Evolutionary conservation across 2,113 vertebrate genomes (phyloP).

Genomic region (Perca schrenkii): DNA sequence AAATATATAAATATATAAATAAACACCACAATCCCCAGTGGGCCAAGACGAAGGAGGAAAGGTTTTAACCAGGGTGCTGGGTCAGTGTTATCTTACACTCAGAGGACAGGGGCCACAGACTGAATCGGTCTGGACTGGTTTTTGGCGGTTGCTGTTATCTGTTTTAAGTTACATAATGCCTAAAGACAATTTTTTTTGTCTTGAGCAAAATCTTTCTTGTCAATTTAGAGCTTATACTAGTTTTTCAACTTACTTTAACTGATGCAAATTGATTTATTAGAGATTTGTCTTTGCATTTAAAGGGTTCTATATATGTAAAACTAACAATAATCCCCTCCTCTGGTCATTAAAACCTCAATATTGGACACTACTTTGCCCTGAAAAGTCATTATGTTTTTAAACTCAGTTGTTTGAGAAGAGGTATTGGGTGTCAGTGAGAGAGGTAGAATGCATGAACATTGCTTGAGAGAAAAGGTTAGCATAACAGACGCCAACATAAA

Average conservation of each 20-base stretch:
- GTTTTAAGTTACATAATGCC: not conserved
- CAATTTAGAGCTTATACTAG: not conserved
- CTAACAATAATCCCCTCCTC: not conserved
- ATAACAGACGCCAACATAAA: slow-evolving; percentile 15
- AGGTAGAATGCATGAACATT: not conserved
- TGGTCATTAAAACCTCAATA: not conserved
- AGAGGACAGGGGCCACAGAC: not conserved
- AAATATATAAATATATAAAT: too few species aligned
- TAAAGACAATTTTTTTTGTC: not conserved
- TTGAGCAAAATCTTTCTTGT: not conserved
- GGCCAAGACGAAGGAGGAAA: not conserved
- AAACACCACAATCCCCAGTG: too few species aligned
- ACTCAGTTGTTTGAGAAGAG: not conserved
- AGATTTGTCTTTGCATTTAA: not conserved
- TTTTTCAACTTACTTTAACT: not conserved
- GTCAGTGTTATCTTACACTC: slow-evolving; percentile 50
- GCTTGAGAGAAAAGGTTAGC: not conserved
- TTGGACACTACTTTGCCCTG: not conserved
- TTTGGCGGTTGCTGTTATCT: not conserved
- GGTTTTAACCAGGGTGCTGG: not conserved
- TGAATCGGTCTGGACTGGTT: slow-evolving; percentile 39
- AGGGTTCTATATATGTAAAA: not conserved
- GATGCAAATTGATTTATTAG: not conserved
- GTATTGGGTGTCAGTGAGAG: not conserved
- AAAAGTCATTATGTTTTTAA: not conserved